Evolutionary conservation across 2,888 invertebrate genomes (phyloP), one percentile per base, ranked within the genome.

Genomic region (Andrena dorsata): DNA sequence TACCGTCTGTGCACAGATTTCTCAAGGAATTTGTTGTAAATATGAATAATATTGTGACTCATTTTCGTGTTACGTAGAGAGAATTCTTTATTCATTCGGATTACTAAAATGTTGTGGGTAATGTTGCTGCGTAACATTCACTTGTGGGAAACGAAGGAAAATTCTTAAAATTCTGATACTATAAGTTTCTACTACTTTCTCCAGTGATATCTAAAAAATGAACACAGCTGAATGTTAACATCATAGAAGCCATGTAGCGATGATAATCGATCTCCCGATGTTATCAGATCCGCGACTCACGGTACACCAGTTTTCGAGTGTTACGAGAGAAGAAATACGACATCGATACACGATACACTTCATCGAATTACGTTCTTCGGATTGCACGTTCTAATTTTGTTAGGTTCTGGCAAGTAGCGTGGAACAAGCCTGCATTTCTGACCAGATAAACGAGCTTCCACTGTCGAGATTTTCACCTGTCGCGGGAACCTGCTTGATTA

Each of bases 331-430:
- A 70, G 82, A 78, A 64, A 78, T 51, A 47, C 30, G 71, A 69
- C 75, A 82, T 78, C 78, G 78, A 84, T 76, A 84, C 65, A 26
- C 61, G 83, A 84, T 84, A 84, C 72, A 76, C 70, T 84, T 82
- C 76, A 82, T 82, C 72, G 72, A 76, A 69, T 84, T 84, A 84
- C 83, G 41, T 72, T 69, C 64, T 35, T 28, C 58, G 56, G 68
- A 35, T 49, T n/a, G 58, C 20, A 53, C 60, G 76, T 76, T 76
- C 72, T 70, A 75, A 75, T 75, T 80, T 68, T 47, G 41, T 7
- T 2, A 13, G 64, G 63, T 10, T 26, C 47, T 13, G 26, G 20
- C 20, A 60, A 60, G 64, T 32, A 64, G 63, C 70, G 41, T 63
- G 69, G 63, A 68, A 68, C 56, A 16, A 10, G 26, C 20, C 30